Evolutionary conservation across 2,797 vertebrate genomes (phyloP).

Genomic region (Phoebastria nigripes): DNA sequence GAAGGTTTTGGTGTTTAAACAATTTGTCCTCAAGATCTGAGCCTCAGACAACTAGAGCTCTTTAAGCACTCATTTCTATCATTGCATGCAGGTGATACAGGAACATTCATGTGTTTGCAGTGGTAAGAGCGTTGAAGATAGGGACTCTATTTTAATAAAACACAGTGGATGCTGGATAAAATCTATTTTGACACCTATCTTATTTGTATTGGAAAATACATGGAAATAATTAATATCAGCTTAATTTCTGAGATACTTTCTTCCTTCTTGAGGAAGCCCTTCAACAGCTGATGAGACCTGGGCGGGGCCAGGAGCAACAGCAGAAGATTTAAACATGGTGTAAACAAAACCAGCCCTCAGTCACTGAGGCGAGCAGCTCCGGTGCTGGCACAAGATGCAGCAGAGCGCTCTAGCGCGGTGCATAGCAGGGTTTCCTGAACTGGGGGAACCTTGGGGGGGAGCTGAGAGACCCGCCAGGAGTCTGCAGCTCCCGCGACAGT

Average conservation of each 20-base stretch:
- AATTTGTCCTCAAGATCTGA: background rate
- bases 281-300: background rate
- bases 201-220: background rate
- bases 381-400: background rate
- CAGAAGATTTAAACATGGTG: background rate
- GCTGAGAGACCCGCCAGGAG: background rate
- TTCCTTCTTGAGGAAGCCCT: background rate
- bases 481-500: accelerated
- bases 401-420: background rate
- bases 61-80: background rate
- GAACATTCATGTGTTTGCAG: background rate
- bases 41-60: background rate
- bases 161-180: background rate
- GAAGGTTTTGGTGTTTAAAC: background rate
- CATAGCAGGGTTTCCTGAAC: background rate
- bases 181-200: background rate
- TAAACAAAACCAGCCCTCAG: background rate
- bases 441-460: background rate
- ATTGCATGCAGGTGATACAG: background rate
- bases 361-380: background rate
- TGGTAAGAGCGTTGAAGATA: background rate
- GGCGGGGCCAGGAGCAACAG: background rate
- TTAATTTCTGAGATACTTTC: background rate
- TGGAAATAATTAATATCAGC: background rate
- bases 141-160: background rate